Evolutionary conservation across 2,888 invertebrate genomes (phyloP).

Genomic region (Antheraea yamamai): DNA sequence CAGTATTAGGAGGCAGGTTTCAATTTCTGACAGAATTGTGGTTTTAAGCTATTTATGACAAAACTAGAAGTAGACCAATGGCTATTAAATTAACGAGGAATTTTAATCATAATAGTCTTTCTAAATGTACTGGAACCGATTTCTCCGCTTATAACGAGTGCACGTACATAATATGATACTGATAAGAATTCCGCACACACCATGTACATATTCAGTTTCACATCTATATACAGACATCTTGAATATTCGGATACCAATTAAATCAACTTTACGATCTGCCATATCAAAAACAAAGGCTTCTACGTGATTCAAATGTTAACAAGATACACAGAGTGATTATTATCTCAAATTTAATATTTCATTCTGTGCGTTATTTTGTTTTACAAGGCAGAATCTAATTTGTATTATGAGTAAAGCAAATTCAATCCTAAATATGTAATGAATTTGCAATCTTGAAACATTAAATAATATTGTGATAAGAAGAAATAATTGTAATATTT

Average conservation of each 20-base stretch:
- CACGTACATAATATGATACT: background rate
- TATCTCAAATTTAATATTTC: background rate
- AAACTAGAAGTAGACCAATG: too few relatives aligned
- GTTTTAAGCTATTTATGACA: too few relatives aligned
- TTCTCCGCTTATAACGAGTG: background rate
- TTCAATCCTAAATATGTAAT: background rate
- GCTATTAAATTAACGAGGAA: too few relatives aligned
- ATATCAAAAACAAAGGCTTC: background rate
- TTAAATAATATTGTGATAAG: background rate
- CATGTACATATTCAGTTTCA: background rate
- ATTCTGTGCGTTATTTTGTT: background rate
- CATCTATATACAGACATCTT: conserved; percentile 5
- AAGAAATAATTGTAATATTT: background rate
- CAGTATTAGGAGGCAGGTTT: too few relatives aligned
- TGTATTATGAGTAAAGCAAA: background rate
- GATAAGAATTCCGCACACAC: background rate
- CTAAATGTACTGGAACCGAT: background rate
- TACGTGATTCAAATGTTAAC: conserved; percentile 1
- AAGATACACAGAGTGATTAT: background rate
- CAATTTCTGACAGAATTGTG: too few relatives aligned
- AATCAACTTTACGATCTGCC: conserved; percentile 6
- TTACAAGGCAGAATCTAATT: background rate
- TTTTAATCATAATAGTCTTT: too few relatives aligned
- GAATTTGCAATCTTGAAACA: background rate
- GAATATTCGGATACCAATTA: conserved; percentile 1